Conservation (phyloP, 2,797 vertebrate species). For the Spondyliosoma cantharus region DNA sequence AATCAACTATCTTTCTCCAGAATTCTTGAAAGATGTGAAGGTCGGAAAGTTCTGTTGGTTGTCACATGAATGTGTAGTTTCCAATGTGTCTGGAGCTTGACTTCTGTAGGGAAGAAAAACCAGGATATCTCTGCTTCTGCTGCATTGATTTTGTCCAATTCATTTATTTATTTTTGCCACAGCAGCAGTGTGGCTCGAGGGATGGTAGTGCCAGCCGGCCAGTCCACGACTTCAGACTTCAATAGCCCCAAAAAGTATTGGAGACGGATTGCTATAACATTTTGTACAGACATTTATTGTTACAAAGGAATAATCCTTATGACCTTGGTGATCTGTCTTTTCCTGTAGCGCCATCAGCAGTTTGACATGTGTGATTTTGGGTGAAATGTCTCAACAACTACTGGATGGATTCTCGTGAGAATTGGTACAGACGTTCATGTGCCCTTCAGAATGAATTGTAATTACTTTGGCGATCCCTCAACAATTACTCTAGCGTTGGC, state of each 20-base stretch:
- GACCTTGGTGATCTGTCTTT: not conserved
- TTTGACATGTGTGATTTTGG: not conserved
- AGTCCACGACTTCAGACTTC: not conserved
- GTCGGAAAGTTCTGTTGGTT: not conserved
- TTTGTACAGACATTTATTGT: not conserved
- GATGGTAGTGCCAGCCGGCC: not conserved
- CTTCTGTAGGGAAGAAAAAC: no score
- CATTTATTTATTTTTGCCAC: not conserved
- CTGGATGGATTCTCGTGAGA: not conserved
- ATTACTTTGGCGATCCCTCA: not conserved
- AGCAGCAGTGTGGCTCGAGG: not conserved
- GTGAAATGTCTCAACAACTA: not conserved
- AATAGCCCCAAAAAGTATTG: not conserved
- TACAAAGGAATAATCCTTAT: not conserved
- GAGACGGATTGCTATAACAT: not conserved
- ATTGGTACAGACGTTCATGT: no score
- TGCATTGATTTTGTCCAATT: not conserved
- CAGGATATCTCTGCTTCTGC: not conserved
- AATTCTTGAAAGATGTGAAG: not conserved
- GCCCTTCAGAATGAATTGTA: not conserved
- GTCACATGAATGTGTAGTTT: not conserved
- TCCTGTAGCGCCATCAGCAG: not conserved
- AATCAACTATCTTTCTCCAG: no score
- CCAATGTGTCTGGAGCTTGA: not conserved
- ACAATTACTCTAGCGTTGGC: not conserved